Evolutionary conservation across 2,888 invertebrate species (phyloP).

Genomic region (Trichogramma dendrolimi): DNA sequence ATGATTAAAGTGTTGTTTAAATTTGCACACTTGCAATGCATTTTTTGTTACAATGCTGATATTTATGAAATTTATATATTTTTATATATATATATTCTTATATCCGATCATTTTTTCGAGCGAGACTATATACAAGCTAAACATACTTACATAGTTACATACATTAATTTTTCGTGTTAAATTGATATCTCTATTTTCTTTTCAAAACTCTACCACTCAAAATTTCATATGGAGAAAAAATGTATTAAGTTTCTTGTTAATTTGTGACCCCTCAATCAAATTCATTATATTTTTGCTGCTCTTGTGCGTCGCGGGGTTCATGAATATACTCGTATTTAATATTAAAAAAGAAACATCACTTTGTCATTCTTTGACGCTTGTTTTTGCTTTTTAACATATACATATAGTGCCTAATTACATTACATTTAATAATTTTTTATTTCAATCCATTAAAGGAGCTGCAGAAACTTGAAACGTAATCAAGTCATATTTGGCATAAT

Average conservation of each 20-base stretch:
- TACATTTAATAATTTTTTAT: constrained; percentile 19
- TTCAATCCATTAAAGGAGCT: constrained; percentile 8
- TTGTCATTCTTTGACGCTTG: too few species aligned
- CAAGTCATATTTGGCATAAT: constrained; percentile 14
- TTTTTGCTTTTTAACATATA: constrained; percentile 20
- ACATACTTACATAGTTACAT: constrained; percentile 32
- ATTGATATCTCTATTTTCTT: constrained; percentile 4
- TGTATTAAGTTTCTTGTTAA: not conserved
- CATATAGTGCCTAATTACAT: constrained; percentile 11
- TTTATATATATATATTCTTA: constrained; percentile 3
- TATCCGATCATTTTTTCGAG: constrained; percentile 25
- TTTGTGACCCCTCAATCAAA: constrained; percentile 2
- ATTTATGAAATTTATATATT: constrained; percentile 27
- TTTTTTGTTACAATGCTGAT: constrained; percentile 14
- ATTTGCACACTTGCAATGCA: not conserved
- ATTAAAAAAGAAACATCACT: constrained; percentile 14
- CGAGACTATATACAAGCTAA: constrained; percentile 31
- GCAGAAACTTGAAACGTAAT: constrained; percentile 8
- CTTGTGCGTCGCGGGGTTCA: constrained; percentile 23
- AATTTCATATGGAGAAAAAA: not conserved
- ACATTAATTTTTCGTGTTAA: constrained; percentile 24
- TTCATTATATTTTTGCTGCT: constrained; percentile 1
- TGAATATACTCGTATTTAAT: constrained; percentile 21
- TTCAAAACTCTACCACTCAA: constrained; percentile 5
- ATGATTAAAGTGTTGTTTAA: not conserved